Base-by-base conservation (phyloP, 1,140 invertebrate species). In the Agrypnia vestita region DNA sequence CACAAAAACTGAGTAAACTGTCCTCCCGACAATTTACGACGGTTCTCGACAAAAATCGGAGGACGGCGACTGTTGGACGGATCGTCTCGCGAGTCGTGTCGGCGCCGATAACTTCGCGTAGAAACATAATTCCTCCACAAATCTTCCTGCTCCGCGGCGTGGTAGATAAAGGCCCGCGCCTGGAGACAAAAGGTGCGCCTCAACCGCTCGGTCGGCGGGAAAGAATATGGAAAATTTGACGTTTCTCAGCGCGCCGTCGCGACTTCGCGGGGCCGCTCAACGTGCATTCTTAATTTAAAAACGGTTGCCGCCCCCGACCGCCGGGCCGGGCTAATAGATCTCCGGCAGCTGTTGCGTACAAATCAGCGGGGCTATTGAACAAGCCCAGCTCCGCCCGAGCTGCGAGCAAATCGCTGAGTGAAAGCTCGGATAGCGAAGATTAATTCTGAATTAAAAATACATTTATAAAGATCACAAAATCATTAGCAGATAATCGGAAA, bases 321-420 rank as follows among this genome's bases (percentile, higher is more conserved):
- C 64, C 15, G 43, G 4, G 64, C 61, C 10, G 64, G n/a, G 64
- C 64, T 69, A 69, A 69, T 69, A 69, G 64, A 69, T 69, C 64
- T 46, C 64, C 43, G 13, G 67, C 67, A 71, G 67, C 67, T 71
- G 67, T 71, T 49, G 67, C n/a, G 67, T 47, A 71, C 67, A 71
- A 71, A 71, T 71, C 67, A 71, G 67, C 67, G 9, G 15, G 43
- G 17, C 67, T 71, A 71, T 71, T 46, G 67, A 49, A 44, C 0
- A 71, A 44, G 35, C 9, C 11, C 9, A 35, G 46, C 67, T 12
- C 46, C 43, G 8, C 11, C 35, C 35, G 35, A 25, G 11, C 11
- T 64, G n/a, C 21, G n/a, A 19, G 19, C 61, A 43, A 64, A 64
- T 64, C 35, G 61, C 35, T 64, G 35, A 64, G 61, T 64, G 61